A percentile compares a stretch with the other conserved stretches of the same genome.
These are phyloP conservation scores for Rhinophrynus dorsalis DNA, from an alignment of 2,797 vertebrate genomes.

Conservation along the genomic window DNA sequence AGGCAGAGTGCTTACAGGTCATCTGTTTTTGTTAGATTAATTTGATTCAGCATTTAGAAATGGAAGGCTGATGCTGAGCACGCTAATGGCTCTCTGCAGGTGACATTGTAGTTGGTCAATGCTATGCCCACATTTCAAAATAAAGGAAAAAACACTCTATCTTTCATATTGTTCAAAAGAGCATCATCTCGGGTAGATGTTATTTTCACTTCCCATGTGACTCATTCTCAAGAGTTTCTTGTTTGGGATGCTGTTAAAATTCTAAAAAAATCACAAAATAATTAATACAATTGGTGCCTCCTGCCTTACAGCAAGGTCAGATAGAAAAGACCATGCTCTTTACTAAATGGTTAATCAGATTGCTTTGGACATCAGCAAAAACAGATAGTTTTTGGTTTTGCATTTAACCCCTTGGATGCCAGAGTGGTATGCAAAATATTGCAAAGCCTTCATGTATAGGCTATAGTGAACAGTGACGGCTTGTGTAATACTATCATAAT, in stretches of 20 bases:
- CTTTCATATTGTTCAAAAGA: conserved; percentile 32
- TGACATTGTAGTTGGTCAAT: conserved; percentile 60
- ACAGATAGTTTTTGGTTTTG: too few relatives aligned
- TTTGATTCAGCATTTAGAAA: conserved; percentile 67
- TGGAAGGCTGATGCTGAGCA: conserved; percentile 55
- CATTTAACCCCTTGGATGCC: too few relatives aligned
- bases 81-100: conserved; percentile 65
- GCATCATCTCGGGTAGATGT: conserved; percentile 15
- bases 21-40: conserved; percentile 70
- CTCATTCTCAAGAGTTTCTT: conserved; percentile 15
- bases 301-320: conserved; percentile 42
- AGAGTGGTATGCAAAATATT: too few relatives aligned
- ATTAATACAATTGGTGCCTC: conserved; percentile 23
- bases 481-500: too few relatives aligned
- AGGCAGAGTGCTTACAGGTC: conserved; percentile 65
- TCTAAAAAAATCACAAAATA: conserved; percentile 20
- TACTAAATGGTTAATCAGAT: conserved; percentile 11
- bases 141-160: conserved; percentile 8
- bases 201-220: conserved; percentile 33
- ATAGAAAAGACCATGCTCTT: conserved; percentile 16
- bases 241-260: conserved; percentile 18
- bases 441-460: too few relatives aligned
- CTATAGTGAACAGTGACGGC: too few relatives aligned
- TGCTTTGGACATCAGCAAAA: background rate
- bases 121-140: conserved; percentile 24